Base-by-base conservation (phyloP, 2,888 invertebrate species). In the Portevinia maculata region DNA sequence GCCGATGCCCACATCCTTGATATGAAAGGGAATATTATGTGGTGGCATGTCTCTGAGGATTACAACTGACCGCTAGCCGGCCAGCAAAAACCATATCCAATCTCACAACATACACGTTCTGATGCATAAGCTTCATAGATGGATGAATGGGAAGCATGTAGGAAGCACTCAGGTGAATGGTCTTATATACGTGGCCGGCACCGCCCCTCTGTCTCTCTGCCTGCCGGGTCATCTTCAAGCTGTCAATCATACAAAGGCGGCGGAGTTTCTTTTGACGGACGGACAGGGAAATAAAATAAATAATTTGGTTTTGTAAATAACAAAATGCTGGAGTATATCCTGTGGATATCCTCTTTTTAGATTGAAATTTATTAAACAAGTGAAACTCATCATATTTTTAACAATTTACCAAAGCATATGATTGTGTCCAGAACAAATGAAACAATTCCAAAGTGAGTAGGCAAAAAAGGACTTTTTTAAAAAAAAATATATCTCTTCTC, bases 1-100 rank as follows among this genome's bases (percentile, higher is more conserved):
- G 83, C 73, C 78, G 84, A 85, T 85, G 84, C 79, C 85, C 79
- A 81, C 85, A 84, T 84, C 71, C 71, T 71, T 74, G 69, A 84
- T 73, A 84, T 78, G 73, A 84, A 75, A 81, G 73, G 78, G 78
- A 84, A 84, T 78, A 78, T 78, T 83, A 78, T 83, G 71, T 73
- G 78, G 71, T 83, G 76, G 73, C 78, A 83, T 83, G 78, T 78
- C 76, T 84, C 76, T 37, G 73, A 84, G 78, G 78, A 78, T 73
- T 84, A 73, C 73, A 73, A 69, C 71, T 69, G 60, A 69, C 75
- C 75, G 55, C 60, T 67, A 67, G 64, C 73, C 39, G 24, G 50
- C 44, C 57, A 39, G 24, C n/a, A 24, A 28, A 11, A 34, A 8
- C 60, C 48, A 46, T 53, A 34, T 30, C 21, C 41, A 24, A 21